Evolutionary conservation across 2,113 vertebrate genomes (phyloP).

Genomic region (Pithys albifrons): DNA sequence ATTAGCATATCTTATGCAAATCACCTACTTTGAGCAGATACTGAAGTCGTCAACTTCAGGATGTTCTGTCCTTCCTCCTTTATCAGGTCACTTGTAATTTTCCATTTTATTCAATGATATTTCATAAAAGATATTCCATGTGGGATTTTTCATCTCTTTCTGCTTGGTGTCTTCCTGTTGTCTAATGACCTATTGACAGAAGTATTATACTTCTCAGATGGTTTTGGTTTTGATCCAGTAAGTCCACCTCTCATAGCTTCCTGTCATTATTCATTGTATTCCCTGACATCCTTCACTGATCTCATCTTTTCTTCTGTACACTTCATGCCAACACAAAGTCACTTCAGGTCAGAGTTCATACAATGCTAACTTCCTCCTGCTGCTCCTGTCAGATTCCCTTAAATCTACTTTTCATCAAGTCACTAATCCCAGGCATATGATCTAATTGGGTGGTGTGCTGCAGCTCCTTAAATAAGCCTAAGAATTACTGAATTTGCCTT

Average conservation of each 20-base stretch:
- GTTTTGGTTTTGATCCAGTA: constrained; percentile 38
- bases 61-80: neutral
- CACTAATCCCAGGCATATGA: neutral
- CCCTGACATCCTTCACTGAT: constrained; percentile 21
- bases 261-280: constrained; percentile 39
- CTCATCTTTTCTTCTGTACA: constrained; percentile 33
- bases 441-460: constrained; percentile 10
- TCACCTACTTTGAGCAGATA: neutral
- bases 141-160: neutral
- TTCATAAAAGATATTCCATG: neutral
- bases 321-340: constrained; percentile 15
- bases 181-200: neutral
- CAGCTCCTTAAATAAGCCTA: neutral
- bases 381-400: constrained; percentile 25
- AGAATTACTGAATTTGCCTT: neutral
- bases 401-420: constrained; percentile 31
- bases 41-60: neutral
- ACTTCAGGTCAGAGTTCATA: constrained; percentile 41
- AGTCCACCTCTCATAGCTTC: neutral
- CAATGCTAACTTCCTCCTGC: constrained; percentile 4
- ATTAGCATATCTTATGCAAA: neutral
- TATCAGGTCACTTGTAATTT: neutral
- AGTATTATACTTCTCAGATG: neutral
- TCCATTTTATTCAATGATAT: neutral
- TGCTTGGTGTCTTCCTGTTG: neutral